Percentiles rank a stretch among this genome's conserved stretches.
Evolutionary conservation across 2,888 invertebrate species (phyloP).

Genomic region (Himalopsyche anomala): DNA sequence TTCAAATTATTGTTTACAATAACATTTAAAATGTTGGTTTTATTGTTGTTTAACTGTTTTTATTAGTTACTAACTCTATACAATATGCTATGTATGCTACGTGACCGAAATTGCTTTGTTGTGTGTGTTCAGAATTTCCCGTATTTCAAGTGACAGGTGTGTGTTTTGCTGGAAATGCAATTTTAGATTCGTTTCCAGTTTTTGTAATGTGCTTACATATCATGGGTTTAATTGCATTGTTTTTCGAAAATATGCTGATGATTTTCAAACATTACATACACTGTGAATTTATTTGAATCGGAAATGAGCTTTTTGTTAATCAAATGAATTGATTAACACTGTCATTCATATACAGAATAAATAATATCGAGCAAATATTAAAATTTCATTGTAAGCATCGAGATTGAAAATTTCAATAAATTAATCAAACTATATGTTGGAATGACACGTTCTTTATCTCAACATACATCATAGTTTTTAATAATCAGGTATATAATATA

Average conservation of each 20-base stretch:
- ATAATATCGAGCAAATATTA: no score
- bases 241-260: neutral
- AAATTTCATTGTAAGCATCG: no score
- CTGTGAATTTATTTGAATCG: neutral
- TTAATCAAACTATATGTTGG: no score
- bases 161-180: constrained; percentile 1
- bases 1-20: no score
- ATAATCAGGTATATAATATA: no score
- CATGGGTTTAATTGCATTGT: constrained; percentile 1
- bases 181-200: neutral
- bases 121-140: neutral
- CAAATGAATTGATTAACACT: no score
- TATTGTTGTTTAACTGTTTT: no score
- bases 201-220: constrained; percentile 26
- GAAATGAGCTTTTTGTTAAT: neutral
- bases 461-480: no score
- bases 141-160: neutral
- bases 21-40: no score
- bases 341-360: no score
- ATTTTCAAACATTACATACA: constrained; percentile 23
- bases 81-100: neutral
- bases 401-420: no score
- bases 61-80: neutral
- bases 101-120: neutral
- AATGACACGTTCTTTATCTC: no score